These are phyloP conservation scores for Microtus ochrogaster DNA, from an alignment of 2,113 vertebrate species.

Conservation along the genomic window DNA sequence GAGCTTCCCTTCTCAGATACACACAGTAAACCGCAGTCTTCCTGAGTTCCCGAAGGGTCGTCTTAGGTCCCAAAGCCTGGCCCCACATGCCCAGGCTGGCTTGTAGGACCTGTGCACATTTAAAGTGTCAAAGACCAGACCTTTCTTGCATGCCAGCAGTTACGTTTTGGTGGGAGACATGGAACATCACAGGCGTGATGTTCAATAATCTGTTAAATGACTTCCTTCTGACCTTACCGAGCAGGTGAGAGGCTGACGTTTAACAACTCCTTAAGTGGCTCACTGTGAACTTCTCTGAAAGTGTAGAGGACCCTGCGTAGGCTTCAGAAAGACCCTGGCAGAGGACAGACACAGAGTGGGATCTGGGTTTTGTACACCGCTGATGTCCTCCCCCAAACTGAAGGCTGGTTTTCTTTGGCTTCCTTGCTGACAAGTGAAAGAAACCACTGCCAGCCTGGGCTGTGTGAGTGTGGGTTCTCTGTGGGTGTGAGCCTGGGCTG, in stretches of 20 bases:
- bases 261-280: fast-evolving
- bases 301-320: fast-evolving
- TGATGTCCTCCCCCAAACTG: fast-evolving
- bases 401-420: fast-evolving
- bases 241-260: fast-evolving
- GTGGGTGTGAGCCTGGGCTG: background rate
- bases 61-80: background rate
- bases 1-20: background rate
- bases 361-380: too few relatives aligned
- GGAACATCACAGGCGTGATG: background rate
- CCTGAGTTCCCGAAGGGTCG: background rate
- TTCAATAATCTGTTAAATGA: background rate
- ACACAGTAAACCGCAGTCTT: too few relatives aligned
- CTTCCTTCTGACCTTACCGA: background rate
- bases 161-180: fast-evolving
- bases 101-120: background rate
- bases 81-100: too few relatives aligned
- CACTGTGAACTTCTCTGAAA: fast-evolving
- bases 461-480: background rate
- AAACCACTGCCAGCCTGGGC: fast-evolving
- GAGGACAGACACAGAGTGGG: fast-evolving
- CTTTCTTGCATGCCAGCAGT: fast-evolving
- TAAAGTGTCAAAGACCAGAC: background rate
- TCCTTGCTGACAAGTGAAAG: fast-evolving
- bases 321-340: fast-evolving